Evolutionary conservation across 2,888 invertebrate species (phyloP).

Genomic region (Dioctria linearis): DNA sequence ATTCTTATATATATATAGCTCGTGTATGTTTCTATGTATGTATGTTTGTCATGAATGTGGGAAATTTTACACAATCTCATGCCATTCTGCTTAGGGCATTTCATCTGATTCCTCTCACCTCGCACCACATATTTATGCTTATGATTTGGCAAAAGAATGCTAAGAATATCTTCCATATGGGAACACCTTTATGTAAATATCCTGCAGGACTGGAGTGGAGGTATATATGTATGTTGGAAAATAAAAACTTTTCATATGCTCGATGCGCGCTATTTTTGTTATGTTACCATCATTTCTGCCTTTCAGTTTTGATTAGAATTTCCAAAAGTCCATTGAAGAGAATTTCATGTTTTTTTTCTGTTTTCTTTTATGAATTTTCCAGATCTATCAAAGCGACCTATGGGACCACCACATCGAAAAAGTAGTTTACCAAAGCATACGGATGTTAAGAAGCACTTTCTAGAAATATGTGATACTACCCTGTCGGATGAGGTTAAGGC

Average conservation of each 20-base stretch:
- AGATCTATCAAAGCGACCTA: constrained; percentile 70
- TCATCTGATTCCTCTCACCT: neutral
- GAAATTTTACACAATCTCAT: constrained; percentile 28
- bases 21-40: too few relatives aligned
- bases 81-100: neutral
- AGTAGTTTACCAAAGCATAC: constrained; percentile 72
- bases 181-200: constrained; percentile 16
- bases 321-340: neutral
- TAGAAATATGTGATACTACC: constrained; percentile 71
- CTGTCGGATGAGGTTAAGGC: constrained; percentile 71
- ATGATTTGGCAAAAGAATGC: constrained; percentile 4
- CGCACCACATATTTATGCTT: neutral
- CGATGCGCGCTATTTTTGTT: neutral
- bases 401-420: constrained; percentile 71
- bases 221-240: neutral
- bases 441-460: constrained; percentile 70
- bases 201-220: neutral
- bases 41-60: constrained; percentile 12
- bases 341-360: constrained; percentile 37
- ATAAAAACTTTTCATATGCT: constrained; percentile 1
- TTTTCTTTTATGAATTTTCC: constrained; percentile 57
- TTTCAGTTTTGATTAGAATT: constrained; percentile 24
- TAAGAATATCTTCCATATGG: constrained; percentile 6
- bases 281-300: neutral
- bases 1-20: too few relatives aligned